Percentiles rank a stretch among this genome's conserved stretches.
Conservation (phyloP, 2,113 vertebrate species). For the Alligator sinensis region DNA sequence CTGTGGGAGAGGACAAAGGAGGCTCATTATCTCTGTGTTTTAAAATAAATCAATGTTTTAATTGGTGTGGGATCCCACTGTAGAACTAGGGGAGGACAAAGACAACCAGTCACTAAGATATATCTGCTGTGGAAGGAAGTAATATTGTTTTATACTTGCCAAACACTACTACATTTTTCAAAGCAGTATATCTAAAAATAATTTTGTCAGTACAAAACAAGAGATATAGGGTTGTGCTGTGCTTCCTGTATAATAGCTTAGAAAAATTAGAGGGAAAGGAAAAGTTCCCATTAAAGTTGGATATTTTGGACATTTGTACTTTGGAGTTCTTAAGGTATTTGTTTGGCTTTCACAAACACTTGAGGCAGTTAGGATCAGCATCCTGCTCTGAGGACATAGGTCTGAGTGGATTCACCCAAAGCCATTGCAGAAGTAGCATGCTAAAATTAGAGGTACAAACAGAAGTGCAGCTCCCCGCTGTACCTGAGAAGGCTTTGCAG, state of each 20-base stretch:
- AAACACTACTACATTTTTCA: not conserved
- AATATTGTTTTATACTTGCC: not conserved
- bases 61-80: not conserved
- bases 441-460: too few species aligned
- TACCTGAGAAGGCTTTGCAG: too few species aligned
- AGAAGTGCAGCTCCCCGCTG: too few species aligned
- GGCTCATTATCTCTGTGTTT: slow-evolving; percentile 13
- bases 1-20: slow-evolving; percentile 43
- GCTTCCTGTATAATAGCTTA: not conserved
- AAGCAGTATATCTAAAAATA: not conserved
- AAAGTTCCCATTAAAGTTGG: not conserved
- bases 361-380: not conserved
- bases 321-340: not conserved
- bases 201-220: not conserved
- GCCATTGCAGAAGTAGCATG: not conserved
- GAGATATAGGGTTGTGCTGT: not conserved
- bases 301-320: not conserved
- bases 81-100: not conserved
- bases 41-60: slow-evolving; percentile 35
- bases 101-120: not conserved
- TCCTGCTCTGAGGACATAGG: not conserved
- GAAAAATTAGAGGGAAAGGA: not conserved
- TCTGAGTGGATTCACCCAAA: not conserved
- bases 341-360: not conserved
- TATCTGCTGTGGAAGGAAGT: not conserved